These are phyloP conservation scores for Pantherophis vulpinus DNA, from an alignment of 2,797 vertebrate genomes.

Conservation along the genomic window DNA sequence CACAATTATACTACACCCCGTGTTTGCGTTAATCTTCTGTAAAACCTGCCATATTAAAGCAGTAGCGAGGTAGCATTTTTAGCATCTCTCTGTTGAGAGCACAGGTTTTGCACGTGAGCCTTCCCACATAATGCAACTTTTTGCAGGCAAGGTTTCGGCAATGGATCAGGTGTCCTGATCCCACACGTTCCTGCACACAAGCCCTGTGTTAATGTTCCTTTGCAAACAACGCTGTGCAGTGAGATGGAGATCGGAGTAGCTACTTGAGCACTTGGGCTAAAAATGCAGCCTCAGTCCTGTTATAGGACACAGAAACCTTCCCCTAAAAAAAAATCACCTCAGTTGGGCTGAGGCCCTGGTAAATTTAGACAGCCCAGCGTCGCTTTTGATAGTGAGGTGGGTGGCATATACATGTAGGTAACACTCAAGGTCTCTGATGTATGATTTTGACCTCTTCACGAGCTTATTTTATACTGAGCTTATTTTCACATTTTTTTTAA, in stretches of 20 bases:
- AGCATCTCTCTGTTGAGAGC: not conserved
- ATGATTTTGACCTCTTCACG: not conserved
- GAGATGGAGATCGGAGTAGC: not conserved
- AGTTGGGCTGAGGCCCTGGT: not conserved
- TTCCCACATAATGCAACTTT: not conserved
- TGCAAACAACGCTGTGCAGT: not conserved
- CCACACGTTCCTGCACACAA: not conserved
- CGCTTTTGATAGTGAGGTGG: not conserved
- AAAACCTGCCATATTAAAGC: not conserved
- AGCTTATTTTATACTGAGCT: not conserved
- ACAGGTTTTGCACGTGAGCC: not conserved
- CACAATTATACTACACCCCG: not conserved
- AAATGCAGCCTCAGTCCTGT: not conserved
- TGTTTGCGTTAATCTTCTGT: not conserved
- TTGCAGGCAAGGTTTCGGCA: not conserved
- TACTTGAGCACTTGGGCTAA: not conserved
- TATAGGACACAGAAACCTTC: not conserved
- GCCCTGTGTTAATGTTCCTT: not conserved
- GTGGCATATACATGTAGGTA: not conserved
- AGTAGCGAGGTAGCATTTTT: not conserved
- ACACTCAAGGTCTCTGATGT: not conserved
- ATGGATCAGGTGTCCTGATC: not conserved
- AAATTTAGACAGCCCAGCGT: not conserved
- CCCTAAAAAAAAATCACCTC: not conserved
- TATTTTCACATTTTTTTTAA: not conserved